Evolutionary conservation across 2,113 vertebrate genomes (phyloP).

Genomic region (Microcebus tavaratra): DNA sequence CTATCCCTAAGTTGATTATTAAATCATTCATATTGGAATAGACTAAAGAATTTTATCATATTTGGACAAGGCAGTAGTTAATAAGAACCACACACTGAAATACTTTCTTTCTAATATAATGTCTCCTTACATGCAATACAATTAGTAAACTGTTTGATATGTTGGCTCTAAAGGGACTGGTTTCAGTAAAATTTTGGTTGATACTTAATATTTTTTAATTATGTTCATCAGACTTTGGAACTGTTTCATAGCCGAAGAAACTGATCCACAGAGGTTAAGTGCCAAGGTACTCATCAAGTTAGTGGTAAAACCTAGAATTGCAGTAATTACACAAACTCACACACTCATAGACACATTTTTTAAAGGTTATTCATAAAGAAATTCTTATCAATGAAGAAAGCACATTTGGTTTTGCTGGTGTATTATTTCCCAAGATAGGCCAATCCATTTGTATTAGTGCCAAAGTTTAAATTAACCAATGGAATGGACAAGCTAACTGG

Average conservation of each 20-base stretch:
- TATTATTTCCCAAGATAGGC: slow-evolving; percentile 16
- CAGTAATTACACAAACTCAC: neutral
- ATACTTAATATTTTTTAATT: slow-evolving; percentile 36
- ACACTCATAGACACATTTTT: neutral
- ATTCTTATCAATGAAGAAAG: neutral
- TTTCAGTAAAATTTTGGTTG: slow-evolving; percentile 38
- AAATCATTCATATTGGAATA: slow-evolving; percentile 46
- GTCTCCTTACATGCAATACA: neutral
- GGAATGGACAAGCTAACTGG: neutral
- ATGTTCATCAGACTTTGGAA: slow-evolving; percentile 19
- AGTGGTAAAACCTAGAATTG: neutral
- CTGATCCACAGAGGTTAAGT: neutral
- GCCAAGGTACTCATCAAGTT: neutral
- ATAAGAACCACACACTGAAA: slow-evolving; percentile 41
- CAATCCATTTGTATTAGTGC: neutral
- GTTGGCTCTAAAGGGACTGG: neutral
- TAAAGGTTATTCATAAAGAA: slow-evolving; percentile 25
- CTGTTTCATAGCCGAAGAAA: slow-evolving; percentile 47
- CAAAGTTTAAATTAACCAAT: slow-evolving; percentile 46
- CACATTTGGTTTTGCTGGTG: neutral
- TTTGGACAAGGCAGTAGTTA: slow-evolving; percentile 53
- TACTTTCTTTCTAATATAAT: slow-evolving; percentile 32
- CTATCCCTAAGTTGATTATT: slow-evolving; percentile 43
- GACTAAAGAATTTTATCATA: slow-evolving; percentile 40
- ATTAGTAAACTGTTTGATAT: slow-evolving; percentile 10